Percentiles rank a stretch among this genome's conserved stretches.
These are phyloP conservation scores for Poecile montanus DNA, from an alignment of 2,797 vertebrate species.

Conservation along the genomic window DNA sequence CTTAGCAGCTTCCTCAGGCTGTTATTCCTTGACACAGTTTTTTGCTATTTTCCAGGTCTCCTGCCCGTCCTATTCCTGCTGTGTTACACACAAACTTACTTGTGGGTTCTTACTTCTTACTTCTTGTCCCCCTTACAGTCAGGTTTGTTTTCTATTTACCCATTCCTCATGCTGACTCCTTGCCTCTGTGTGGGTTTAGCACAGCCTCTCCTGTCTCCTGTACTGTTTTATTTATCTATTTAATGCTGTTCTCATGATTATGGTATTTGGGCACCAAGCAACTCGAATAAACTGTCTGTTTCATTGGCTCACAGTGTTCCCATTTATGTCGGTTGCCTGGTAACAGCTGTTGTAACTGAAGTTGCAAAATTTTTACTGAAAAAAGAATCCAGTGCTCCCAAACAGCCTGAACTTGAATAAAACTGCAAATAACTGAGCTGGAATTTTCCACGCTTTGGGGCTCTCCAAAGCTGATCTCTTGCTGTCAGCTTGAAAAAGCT, in stretches of 20 bases:
- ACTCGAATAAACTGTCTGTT: conserved; percentile 16
- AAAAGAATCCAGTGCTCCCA: neutral
- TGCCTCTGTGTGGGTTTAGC: too few relatives aligned
- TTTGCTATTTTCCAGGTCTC: neutral
- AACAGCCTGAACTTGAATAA: conserved; percentile 7
- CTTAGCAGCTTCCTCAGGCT: neutral
- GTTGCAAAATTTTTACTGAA: conserved; percentile 49
- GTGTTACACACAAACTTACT: accelerated
- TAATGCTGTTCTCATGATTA: conserved; percentile 30
- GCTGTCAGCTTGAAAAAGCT: conserved; percentile 10
- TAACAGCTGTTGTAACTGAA: conserved; percentile 47
- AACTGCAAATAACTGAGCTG: neutral
- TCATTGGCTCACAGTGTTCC: conserved; percentile 13
- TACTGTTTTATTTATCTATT: conserved; percentile 11
- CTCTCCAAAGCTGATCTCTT: conserved; percentile 4
- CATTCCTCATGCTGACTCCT: neutral
- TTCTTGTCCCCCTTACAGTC: neutral
- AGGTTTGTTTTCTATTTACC: neutral
- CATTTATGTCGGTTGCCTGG: conserved; percentile 43
- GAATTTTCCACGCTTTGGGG: conserved; percentile 46
- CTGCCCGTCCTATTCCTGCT: neutral
- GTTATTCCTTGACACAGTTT: neutral
- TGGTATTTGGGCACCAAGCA: conserved; percentile 51
- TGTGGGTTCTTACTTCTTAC: neutral
- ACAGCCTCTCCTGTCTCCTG: neutral